A percentile compares a stretch with the other conserved stretches of the same genome.
Evolutionary conservation across 2,888 invertebrate species (phyloP).

Genomic region (Loripinus fragilis): DNA sequence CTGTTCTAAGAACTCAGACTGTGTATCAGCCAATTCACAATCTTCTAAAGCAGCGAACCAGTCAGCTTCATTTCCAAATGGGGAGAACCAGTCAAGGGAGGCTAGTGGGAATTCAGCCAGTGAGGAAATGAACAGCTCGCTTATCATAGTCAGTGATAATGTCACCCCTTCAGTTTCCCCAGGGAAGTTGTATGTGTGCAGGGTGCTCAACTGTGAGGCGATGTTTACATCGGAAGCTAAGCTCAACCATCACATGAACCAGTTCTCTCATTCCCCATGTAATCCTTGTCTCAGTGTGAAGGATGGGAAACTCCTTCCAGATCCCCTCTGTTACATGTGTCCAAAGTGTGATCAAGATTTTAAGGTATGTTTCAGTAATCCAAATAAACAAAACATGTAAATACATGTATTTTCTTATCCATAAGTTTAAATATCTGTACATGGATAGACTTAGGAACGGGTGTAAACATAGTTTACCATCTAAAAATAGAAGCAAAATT

Average conservation of each 20-base stretch:
- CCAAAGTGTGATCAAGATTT: slow-evolving; percentile 65
- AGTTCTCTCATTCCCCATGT: slow-evolving; percentile 66
- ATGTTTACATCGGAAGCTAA: slow-evolving; percentile 49
- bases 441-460: no score
- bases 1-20: neutral
- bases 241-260: slow-evolving; percentile 57
- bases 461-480: no score
- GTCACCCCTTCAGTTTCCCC: neutral
- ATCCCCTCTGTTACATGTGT: slow-evolving; percentile 55
- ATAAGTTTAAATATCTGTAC: no score
- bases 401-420: no score
- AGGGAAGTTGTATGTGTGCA: slow-evolving; percentile 33
- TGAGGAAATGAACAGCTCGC: neutral
- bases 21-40: neutral
- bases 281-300: slow-evolving; percentile 56
- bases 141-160: neutral
- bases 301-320: slow-evolving; percentile 51
- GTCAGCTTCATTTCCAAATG: neutral
- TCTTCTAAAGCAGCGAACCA: neutral
- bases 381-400: no score
- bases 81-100: no score
- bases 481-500: no score
- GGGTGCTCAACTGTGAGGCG: slow-evolving; percentile 63
- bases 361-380: no score
- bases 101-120: neutral